Base-by-base conservation (phyloP, 2,113 vertebrate genomes). In the Cephalopterus ornatus region DNA sequence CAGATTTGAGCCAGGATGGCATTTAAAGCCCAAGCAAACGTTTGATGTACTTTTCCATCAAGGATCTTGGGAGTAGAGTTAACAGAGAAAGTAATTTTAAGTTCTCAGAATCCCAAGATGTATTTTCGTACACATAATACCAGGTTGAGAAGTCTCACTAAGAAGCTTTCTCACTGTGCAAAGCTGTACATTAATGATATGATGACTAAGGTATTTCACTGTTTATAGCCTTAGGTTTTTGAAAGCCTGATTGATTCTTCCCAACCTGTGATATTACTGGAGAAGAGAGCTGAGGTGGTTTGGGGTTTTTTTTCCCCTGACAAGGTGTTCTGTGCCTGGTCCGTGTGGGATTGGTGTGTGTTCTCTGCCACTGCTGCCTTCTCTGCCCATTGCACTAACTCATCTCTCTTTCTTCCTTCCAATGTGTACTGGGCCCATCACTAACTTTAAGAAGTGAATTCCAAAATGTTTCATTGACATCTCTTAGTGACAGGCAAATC, bases 31-130 rank as follows among this genome's bases (percentile, higher is more conserved):
- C 21, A 17, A 83, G 71, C 46, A 83, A 53, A 77, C 35, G 55
- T 75, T 62, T 74, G 16, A 59, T 82, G 77, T 91, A 72, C 74
- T 88, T 96, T 95, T 89, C 87, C 66, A 24, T 89, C 71, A 32
- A 62, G 75, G 27, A 62, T 95, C 87, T 94, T 81, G 55, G 75
- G 85, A 94, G 92, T 19, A 86, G 74, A 88, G 59, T 95, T 96
- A 95, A 73, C 53, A 70, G 58, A 78, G 39, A 82, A 85, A 90
- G 71, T 85, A 46, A 88, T 83, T 94, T 72, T 82, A 87, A 76
- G 66, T 82, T 80, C 68, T 89, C 42, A 63, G 63, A 85, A 85
- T 95, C 67, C 55, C 61, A 79, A 66, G 78, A 30, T 76, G 6
- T 70, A 21, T 79, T 93, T 93, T 88, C 50, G 53, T 75, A 50